phyloP scores from a whole-genome alignment of 2,113 vertebrate species.

The Proterorhinus semilunaris region DNA sequence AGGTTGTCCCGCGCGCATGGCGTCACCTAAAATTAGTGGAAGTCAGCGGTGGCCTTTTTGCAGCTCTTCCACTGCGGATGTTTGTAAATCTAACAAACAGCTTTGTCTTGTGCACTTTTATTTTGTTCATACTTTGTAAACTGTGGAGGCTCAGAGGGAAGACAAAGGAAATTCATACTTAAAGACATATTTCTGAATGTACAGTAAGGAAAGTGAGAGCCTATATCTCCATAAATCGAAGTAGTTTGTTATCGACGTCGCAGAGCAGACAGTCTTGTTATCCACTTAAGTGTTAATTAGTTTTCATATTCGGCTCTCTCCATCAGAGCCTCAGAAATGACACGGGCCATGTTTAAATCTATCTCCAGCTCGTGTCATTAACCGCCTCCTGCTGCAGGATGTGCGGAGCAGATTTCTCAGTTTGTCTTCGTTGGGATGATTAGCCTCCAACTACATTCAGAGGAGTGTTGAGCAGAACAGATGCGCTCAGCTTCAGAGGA shows the following conservation, averaged over 20 bases:
- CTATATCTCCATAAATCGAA: slow-evolving; percentile 20
- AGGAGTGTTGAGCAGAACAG: slow-evolving; percentile 60
- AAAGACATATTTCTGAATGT: neutral
- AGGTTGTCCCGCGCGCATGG: slow-evolving; percentile 70
- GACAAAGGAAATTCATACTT: neutral
- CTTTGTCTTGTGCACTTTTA: slow-evolving; percentile 47
- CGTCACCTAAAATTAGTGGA: slow-evolving; percentile 78
- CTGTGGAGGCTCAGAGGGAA: neutral
- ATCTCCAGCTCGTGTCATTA: slow-evolving; percentile 62
- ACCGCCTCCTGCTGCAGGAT: slow-evolving; percentile 46
- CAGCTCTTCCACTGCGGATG: slow-evolving; percentile 57
- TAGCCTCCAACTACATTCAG: slow-evolving; percentile 60
- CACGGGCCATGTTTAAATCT: slow-evolving; percentile 58
- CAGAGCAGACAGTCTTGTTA: slow-evolving; percentile 56
- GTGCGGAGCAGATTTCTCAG: slow-evolving; percentile 59
- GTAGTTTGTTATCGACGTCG: slow-evolving; percentile 39
- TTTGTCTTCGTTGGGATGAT: slow-evolving; percentile 67
- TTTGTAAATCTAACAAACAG: slow-evolving; percentile 51
- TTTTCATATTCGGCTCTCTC: slow-evolving; percentile 53
- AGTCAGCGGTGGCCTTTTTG: slow-evolving; percentile 60
- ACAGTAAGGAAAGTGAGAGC: slow-evolving; percentile 6
- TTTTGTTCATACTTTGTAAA: slow-evolving; percentile 18
- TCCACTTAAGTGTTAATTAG: slow-evolving; percentile 71
- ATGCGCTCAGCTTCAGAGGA: slow-evolving; percentile 43
- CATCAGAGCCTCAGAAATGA: slow-evolving; percentile 55